phyloP scores from a whole-genome alignment of 2,797 vertebrate species.

The Hippopotamyrus pictus region DNA sequence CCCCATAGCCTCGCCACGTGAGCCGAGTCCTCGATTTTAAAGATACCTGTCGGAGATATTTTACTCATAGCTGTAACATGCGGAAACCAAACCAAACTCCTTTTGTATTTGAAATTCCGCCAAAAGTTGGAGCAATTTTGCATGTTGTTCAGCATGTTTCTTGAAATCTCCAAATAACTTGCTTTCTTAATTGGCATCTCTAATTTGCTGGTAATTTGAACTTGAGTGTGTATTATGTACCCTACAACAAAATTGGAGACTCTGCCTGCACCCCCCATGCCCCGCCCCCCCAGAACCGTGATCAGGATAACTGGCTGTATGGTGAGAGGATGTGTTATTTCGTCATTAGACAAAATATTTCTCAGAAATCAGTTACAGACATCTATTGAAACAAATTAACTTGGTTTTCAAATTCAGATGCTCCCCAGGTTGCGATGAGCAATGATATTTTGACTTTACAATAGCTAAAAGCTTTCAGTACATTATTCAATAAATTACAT shows the following conservation, averaged over 20 bases:
- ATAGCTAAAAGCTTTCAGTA: neutral
- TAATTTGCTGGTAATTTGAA: neutral
- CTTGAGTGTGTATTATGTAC: neutral
- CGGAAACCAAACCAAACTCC: neutral
- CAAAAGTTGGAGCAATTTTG: neutral
- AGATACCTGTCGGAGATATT: slow-evolving; percentile 71
- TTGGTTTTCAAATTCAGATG: no score
- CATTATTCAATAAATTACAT: neutral
- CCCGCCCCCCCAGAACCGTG: neutral
- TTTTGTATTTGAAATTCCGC: neutral
- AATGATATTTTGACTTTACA: no score
- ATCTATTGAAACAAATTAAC: neutral
- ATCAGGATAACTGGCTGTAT: neutral
- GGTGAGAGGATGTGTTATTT: no score
- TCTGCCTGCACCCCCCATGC: neutral
- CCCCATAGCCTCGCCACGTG: slow-evolving; percentile 95
- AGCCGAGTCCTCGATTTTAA: slow-evolving; percentile 97
- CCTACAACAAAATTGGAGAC: neutral
- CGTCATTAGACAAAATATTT: no score
- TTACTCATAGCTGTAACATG: neutral
- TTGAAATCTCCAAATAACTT: neutral
- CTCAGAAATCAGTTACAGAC: neutral
- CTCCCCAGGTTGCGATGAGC: no score
- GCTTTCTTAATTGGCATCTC: neutral
- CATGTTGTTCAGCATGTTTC: neutral